These are phyloP conservation scores for Rhinoptilus africanus DNA, from an alignment of 2,113 vertebrate species.

Conservation along the genomic window DNA sequence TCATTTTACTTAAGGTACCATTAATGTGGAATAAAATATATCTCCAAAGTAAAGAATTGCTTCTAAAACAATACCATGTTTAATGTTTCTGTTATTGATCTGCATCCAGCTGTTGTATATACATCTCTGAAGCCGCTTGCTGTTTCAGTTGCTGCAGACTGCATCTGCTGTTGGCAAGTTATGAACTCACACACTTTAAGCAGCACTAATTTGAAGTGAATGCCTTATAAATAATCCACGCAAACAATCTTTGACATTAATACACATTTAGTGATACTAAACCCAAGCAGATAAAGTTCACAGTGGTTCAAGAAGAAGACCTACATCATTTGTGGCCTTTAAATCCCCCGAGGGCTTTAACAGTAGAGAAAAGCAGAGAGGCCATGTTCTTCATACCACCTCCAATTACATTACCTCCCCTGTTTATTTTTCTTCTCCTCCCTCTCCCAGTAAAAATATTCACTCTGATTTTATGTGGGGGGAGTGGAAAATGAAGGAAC, in stretches of 20 bases:
- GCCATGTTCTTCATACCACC: background rate
- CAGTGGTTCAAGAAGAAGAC: constrained; percentile 43
- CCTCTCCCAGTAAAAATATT: background rate
- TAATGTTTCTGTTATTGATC: constrained; percentile 52
- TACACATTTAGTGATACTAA: constrained; percentile 64
- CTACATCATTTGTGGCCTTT: constrained; percentile 25
- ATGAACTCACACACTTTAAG: constrained; percentile 50
- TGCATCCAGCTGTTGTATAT: constrained; percentile 27
- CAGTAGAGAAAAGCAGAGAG: background rate
- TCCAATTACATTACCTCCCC: constrained; percentile 3
- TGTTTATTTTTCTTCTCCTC: background rate
- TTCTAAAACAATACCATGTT: constrained; percentile 29
- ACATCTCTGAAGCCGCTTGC: background rate
- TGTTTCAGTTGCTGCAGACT: constrained; percentile 27
- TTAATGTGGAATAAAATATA: constrained; percentile 49
- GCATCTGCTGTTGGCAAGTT: constrained; percentile 51
- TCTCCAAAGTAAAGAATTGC: constrained; percentile 32
- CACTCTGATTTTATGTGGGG: background rate
- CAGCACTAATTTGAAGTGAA: constrained; percentile 67
- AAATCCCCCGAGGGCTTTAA: background rate
- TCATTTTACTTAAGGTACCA: constrained; percentile 32
- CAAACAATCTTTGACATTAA: constrained; percentile 54
- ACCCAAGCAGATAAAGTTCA: constrained; percentile 33
- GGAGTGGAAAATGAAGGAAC: constrained; percentile 5
- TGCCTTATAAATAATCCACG: constrained; percentile 70